These are phyloP conservation scores for Ctenicera cuprea DNA, from an alignment of 2,888 invertebrate genomes.

Conservation along the genomic window DNA sequence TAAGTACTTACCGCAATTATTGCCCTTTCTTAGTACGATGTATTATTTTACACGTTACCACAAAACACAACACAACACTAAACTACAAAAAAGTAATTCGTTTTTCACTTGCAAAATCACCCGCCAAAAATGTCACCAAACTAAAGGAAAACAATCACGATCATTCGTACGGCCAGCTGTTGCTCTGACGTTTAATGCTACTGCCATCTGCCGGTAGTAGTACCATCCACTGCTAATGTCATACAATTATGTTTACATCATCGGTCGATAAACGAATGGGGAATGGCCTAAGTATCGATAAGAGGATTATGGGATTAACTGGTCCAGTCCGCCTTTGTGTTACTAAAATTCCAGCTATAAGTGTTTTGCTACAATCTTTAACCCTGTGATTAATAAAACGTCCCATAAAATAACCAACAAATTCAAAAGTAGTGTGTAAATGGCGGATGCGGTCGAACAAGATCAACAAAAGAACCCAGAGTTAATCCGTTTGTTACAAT, in stretches of 20 bases:
- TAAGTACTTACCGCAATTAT: too few relatives aligned
- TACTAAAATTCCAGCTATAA: not conserved
- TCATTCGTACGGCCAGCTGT: too few relatives aligned
- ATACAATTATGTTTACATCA: constrained; percentile 35
- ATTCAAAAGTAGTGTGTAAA: constrained; percentile 18
- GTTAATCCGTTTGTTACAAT: constrained; percentile 46
- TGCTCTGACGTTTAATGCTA: not conserved
- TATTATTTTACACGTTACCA: too few relatives aligned
- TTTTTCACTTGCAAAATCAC: too few relatives aligned
- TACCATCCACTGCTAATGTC: not conserved
- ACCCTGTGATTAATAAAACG: not conserved
- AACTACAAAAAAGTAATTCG: not conserved
- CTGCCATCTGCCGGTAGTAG: not conserved
- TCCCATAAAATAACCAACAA: constrained; percentile 5
- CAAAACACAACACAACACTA: too few relatives aligned
- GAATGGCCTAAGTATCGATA: constrained; percentile 27
- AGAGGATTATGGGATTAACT: constrained; percentile 36
- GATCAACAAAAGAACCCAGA: constrained; percentile 35
- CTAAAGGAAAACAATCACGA: not conserved
- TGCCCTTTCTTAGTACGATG: too few relatives aligned
- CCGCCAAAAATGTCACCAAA: not conserved
- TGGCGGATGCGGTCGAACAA: constrained; percentile 34
- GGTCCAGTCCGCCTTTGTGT: constrained; percentile 24
- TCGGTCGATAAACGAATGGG: constrained; percentile 29
- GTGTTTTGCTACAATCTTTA: not conserved